A percentile compares a stretch with the other conserved stretches of the same genome.
Evolutionary conservation across 1,140 invertebrate species (phyloP).

Genomic region (Drosophila erecta): DNA sequence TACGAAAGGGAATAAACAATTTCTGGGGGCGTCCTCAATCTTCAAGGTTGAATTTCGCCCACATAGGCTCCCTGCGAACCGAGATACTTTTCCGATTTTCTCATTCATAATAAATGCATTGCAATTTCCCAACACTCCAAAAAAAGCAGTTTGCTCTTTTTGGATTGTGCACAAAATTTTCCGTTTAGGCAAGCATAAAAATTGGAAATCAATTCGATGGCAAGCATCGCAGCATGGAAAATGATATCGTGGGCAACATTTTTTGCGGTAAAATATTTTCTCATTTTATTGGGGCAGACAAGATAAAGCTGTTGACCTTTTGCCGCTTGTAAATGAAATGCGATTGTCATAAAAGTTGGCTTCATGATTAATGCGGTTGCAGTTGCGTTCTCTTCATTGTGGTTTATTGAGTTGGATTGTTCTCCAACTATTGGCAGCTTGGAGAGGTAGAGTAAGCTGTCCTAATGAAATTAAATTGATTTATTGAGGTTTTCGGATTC

Average conservation of each 20-base stretch:
- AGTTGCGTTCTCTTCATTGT: neutral
- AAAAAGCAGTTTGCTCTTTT: conserved; percentile 6
- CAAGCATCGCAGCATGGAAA: conserved; percentile 53
- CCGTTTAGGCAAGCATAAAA: conserved; percentile 74
- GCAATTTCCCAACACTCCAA: conserved; percentile 21
- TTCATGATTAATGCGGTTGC: conserved; percentile 18
- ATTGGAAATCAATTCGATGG: conserved; percentile 68
- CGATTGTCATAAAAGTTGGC: conserved; percentile 1
- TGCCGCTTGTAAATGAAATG: conserved; percentile 4
- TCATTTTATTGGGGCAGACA: conserved; percentile 6
- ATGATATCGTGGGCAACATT: conserved; percentile 16
- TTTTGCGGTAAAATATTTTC: conserved; percentile 14
- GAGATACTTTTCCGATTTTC: neutral
- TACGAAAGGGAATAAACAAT: conserved; percentile 9
- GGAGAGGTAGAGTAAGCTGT: neutral
- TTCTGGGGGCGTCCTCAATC: neutral
- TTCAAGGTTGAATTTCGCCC: conserved; percentile 12
- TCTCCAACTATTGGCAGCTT: neutral
- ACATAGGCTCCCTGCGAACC: conserved; percentile 1
- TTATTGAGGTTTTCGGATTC: neutral
- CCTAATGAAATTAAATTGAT: too few relatives aligned
- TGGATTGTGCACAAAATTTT: conserved; percentile 49
- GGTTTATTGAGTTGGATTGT: neutral
- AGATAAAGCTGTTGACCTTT: conserved; percentile 17
- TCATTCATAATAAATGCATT: conserved; percentile 45